phyloP scores from a whole-genome alignment of 2,113 vertebrate species.

The Solea senegalensis region DNA sequence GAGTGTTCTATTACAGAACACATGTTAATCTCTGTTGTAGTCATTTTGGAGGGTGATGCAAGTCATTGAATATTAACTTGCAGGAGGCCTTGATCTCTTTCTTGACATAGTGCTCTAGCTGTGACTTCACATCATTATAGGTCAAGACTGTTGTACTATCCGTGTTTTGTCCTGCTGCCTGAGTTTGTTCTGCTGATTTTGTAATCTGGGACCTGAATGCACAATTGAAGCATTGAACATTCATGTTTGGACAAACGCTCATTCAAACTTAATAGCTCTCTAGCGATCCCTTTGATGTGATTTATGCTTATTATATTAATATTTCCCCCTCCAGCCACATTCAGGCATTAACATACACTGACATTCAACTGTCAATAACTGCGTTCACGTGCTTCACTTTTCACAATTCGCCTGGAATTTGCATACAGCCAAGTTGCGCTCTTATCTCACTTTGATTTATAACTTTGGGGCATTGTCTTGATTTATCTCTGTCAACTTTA shows the following conservation, averaged over 20 bases:
- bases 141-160: constrained; percentile 1
- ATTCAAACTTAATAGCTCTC: constrained; percentile 30
- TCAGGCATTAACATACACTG: constrained; percentile 14
- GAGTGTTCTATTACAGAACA: constrained; percentile 5
- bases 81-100: constrained; percentile 2
- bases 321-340: constrained; percentile 41
- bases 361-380: constrained; percentile 22
- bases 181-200: constrained; percentile 19
- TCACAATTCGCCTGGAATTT: constrained; percentile 20
- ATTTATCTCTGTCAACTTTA: constrained; percentile 43
- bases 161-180: neutral
- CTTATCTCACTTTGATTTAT: constrained; percentile 55
- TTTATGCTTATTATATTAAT: constrained; percentile 46
- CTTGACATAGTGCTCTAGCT: constrained; percentile 1
- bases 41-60: constrained; percentile 6
- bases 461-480: constrained; percentile 34
- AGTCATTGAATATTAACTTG: neutral
- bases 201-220: constrained; percentile 16
- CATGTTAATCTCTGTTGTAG: constrained; percentile 32
- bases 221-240: constrained; percentile 21
- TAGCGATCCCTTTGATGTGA: constrained; percentile 25
- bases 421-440: constrained; percentile 25
- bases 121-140: neutral
- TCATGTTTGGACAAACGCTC: constrained; percentile 52
- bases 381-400: constrained; percentile 21